Percentiles rank a stretch among this genome's conserved stretches.
These are phyloP conservation scores for Meles meles DNA, from an alignment of 2,113 vertebrate species.

Conservation along the genomic window DNA sequence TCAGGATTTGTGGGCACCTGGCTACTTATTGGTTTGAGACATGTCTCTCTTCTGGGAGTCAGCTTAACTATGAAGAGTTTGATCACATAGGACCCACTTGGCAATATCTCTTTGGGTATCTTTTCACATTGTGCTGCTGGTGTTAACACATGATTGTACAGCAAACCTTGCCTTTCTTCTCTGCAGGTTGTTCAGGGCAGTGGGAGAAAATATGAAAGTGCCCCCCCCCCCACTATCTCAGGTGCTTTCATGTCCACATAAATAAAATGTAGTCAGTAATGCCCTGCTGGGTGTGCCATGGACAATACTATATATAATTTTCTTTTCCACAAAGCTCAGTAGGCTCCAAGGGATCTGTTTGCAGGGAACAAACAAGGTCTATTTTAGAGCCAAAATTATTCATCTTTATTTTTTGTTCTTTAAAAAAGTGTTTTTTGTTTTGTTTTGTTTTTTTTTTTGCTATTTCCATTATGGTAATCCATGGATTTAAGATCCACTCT, in stretches of 20 bases:
- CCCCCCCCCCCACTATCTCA: rapidly evolving
- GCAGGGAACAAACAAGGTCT: not conserved
- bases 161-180: not conserved
- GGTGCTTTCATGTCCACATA: not conserved
- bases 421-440: not conserved
- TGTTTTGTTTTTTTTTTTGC: not conserved
- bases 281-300: not conserved
- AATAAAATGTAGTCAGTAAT: not conserved
- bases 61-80: not conserved
- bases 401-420: not conserved
- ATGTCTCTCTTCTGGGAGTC: not conserved
- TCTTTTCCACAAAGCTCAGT: not conserved
- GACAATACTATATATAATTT: not conserved
- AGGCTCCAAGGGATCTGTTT: not conserved
- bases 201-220: not conserved
- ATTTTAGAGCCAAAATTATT: not conserved
- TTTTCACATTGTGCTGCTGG: not conserved
- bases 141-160: not conserved
- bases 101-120: not conserved
- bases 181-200: not conserved
- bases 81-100: not conserved
- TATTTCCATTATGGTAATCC: not conserved
- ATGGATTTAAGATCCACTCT: not conserved
- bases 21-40: not conserved
- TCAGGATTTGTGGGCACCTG: not conserved